phyloP scores from a whole-genome alignment of 2,113 vertebrate genomes.

The Vulpes vulpes region DNA sequence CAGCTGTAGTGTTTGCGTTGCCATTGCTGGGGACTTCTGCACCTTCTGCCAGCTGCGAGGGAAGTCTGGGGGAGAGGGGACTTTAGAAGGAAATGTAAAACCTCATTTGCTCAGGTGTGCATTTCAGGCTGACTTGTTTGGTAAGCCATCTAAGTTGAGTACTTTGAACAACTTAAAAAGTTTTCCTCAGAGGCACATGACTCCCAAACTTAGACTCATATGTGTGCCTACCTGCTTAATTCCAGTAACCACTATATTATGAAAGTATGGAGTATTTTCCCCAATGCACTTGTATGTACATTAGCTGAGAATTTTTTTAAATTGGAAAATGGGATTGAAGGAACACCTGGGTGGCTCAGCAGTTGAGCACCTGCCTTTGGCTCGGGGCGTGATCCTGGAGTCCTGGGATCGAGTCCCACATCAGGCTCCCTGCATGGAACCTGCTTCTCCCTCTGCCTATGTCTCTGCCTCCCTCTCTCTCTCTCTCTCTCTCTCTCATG shows the following conservation, averaged over 20 bases:
- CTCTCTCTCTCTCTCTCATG: no score
- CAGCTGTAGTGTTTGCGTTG: conserved; percentile 34
- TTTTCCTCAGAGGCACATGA: conserved; percentile 47
- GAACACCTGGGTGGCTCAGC: no score
- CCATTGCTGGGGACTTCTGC: conserved; percentile 48
- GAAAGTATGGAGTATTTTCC: background rate
- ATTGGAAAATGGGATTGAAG: background rate
- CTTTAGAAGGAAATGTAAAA: conserved; percentile 70
- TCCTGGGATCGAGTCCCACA: no score
- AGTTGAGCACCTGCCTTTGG: no score
- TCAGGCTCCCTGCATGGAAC: no score
- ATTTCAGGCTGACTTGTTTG: conserved; percentile 62
- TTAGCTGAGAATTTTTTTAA: background rate
- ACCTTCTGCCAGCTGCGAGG: conserved; percentile 17
- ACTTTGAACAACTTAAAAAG: conserved; percentile 39
- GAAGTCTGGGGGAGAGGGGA: background rate
- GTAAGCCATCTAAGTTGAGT: conserved; percentile 58
- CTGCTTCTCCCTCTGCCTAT: no score
- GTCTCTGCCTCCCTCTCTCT: no score
- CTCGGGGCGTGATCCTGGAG: no score
- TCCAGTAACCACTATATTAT: background rate
- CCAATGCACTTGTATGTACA: background rate
- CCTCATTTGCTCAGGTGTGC: conserved; percentile 55
- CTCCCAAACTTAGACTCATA: background rate
- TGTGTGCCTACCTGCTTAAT: background rate